Evolutionary conservation across 2,113 vertebrate species (phyloP).

Genomic region (Varanus komodoensis): DNA sequence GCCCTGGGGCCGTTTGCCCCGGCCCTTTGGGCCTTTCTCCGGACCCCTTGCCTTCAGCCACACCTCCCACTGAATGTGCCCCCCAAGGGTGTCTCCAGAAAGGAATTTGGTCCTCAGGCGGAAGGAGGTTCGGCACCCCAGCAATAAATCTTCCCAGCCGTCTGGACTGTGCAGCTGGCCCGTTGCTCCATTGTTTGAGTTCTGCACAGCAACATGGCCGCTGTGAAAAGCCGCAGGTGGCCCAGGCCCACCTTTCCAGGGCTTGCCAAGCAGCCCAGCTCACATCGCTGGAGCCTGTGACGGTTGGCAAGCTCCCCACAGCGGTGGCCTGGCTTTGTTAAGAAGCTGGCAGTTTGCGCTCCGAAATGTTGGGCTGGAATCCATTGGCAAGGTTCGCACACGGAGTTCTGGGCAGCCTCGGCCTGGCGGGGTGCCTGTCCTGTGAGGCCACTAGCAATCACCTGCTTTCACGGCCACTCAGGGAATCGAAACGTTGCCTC

Average conservation of each 20-base stretch:
- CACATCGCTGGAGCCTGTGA: conserved; percentile 10
- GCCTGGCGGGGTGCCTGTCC: conserved; percentile 65
- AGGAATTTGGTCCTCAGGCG: too few species aligned
- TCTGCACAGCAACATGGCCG: background rate
- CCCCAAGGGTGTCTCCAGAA: too few species aligned
- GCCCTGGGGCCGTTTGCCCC: too few species aligned
- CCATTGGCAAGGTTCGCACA: conserved; percentile 49
- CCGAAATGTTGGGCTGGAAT: conserved; percentile 57
- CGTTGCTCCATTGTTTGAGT: conserved; percentile 15
- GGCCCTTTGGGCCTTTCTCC: too few species aligned
- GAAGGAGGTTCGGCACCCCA: background rate
- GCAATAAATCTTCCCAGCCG: background rate
- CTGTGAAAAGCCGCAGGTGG: conserved; percentile 22
- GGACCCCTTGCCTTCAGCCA: too few species aligned
- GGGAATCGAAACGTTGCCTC: conserved; percentile 60
- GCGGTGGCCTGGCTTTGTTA: conserved; percentile 64
- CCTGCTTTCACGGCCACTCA: conserved; percentile 64
- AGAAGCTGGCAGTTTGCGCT: conserved; percentile 63
- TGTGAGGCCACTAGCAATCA: conserved; percentile 68
- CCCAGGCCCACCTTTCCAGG: background rate
- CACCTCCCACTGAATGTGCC: too few species aligned
- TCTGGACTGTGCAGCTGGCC: conserved; percentile 7
- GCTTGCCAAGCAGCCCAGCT: conserved; percentile 16
- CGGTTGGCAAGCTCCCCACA: conserved; percentile 44
- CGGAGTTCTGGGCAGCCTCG: conserved; percentile 13